A percentile compares a stretch with the other conserved stretches of the same genome.
These are phyloP conservation scores for Camponotus vicinus DNA, from an alignment of 1,140 invertebrate genomes.

Conservation along the genomic window DNA sequence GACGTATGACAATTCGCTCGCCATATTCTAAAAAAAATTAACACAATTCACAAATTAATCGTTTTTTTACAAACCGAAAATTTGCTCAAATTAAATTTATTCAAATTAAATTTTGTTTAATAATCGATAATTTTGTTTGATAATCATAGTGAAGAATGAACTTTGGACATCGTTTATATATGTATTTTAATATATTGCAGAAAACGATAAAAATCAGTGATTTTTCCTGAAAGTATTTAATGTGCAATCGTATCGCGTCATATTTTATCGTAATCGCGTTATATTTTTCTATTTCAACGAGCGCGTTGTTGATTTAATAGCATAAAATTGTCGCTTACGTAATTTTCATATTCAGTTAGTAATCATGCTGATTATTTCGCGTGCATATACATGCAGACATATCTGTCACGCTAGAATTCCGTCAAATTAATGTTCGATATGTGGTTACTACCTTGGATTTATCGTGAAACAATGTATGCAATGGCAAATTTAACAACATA, in stretches of 20 bases:
- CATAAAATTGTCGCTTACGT: constrained; percentile 33
- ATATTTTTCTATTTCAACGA: not conserved
- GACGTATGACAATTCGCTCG: constrained; percentile 84
- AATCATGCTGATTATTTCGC: constrained; percentile 6
- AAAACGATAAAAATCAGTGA: not conserved
- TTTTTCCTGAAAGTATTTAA: not conserved
- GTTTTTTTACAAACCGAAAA: not conserved
- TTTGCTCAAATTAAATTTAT: not conserved
- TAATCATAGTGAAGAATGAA: too few relatives aligned
- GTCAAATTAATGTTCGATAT: not conserved
- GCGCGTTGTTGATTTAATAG: constrained; percentile 8
- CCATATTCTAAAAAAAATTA: constrained; percentile 84
- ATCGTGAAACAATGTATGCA: constrained; percentile 8
- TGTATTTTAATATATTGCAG: not conserved
- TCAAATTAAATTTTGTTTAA: too few relatives aligned
- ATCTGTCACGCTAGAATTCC: constrained; percentile 16
- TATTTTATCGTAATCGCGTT: constrained; percentile 32
- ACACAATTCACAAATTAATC: not conserved
- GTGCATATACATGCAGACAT: too few relatives aligned
- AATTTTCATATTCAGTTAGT: constrained; percentile 13
- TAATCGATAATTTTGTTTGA: too few relatives aligned
- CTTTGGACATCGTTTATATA: too few relatives aligned
- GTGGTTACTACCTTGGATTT: constrained; percentile 28
- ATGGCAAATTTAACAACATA: constrained; percentile 30
- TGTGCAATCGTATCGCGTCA: constrained; percentile 3